Evolutionary conservation across 2,888 invertebrate genomes (phyloP).

Genomic region (Unio pictorum): DNA sequence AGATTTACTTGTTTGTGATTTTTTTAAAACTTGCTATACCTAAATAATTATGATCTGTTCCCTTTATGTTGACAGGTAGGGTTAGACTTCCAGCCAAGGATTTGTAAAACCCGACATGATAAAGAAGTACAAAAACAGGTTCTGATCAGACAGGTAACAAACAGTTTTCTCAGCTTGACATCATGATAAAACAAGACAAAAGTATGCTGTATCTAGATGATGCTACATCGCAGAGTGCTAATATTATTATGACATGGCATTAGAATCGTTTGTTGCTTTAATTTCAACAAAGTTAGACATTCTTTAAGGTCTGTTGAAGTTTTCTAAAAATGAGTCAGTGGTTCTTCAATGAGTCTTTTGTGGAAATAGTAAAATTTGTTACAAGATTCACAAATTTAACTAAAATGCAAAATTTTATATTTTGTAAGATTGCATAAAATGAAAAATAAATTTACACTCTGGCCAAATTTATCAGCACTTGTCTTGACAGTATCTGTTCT

Average conservation of each 20-base stretch:
- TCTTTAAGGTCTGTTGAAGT: too few species aligned
- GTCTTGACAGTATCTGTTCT: conserved; percentile 1
- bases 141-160: conserved; percentile 67
- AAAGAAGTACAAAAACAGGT: conserved; percentile 68
- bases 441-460: background rate
- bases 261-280: too few species aligned
- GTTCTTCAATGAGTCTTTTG: too few species aligned
- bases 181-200: background rate
- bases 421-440: too few species aligned
- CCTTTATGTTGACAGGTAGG: conserved; percentile 59
- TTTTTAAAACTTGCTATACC: too few species aligned
- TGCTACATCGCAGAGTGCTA: too few species aligned
- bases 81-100: conserved; percentile 71
- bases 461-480: background rate
- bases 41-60: too few species aligned
- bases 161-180: conserved; percentile 36
- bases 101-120: conserved; percentile 62
- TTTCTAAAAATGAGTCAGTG: too few species aligned
- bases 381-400: background rate
- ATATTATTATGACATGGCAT: too few species aligned
- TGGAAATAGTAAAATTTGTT: background rate
- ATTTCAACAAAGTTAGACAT: too few species aligned
- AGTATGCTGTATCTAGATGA: too few species aligned
- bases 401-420: background rate
- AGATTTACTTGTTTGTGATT: too few species aligned